Percentiles rank a stretch among this genome's conserved stretches.
phyloP scores from a whole-genome alignment of 2,113 vertebrate species.

The Atrichornis clamosus region DNA sequence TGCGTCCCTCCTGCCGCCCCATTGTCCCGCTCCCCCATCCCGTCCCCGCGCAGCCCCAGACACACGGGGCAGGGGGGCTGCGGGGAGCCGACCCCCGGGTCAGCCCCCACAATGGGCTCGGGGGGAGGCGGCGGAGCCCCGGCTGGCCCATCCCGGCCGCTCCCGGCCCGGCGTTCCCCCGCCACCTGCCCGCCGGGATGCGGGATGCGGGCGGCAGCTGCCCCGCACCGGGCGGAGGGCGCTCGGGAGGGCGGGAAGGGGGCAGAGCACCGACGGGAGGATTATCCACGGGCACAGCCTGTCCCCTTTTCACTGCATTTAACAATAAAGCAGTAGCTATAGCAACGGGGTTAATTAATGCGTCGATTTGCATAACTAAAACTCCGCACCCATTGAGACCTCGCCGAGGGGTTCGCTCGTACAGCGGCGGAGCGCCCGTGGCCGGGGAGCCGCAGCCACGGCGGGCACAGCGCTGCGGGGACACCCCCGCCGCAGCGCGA shows the following conservation, averaged over 20 bases:
- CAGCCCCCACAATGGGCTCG: neutral
- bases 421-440: neutral
- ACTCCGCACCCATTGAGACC: slow-evolving; percentile 27
- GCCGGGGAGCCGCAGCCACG: neutral
- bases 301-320: slow-evolving; percentile 15
- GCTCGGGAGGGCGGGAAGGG: neutral
- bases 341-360: slow-evolving; percentile 65
- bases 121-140: neutral
- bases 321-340: slow-evolving; percentile 50
- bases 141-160: neutral
- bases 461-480: neutral
- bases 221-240: neutral
- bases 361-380: slow-evolving; percentile 45
- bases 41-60: neutral
- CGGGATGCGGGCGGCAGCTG: neutral
- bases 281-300: slow-evolving; percentile 9
- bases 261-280: neutral
- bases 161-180: neutral
- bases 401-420: neutral
- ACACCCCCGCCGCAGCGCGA: neutral
- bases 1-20: neutral
- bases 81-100: neutral
- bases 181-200: neutral
- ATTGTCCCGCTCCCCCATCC: neutral
- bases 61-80: neutral